A percentile compares a stretch with the other conserved stretches of the same genome.
These are phyloP conservation scores for Desmophyllum pertusum DNA, from an alignment of 92 coral and sea anemone genomes.

Conservation along the genomic window DNA sequence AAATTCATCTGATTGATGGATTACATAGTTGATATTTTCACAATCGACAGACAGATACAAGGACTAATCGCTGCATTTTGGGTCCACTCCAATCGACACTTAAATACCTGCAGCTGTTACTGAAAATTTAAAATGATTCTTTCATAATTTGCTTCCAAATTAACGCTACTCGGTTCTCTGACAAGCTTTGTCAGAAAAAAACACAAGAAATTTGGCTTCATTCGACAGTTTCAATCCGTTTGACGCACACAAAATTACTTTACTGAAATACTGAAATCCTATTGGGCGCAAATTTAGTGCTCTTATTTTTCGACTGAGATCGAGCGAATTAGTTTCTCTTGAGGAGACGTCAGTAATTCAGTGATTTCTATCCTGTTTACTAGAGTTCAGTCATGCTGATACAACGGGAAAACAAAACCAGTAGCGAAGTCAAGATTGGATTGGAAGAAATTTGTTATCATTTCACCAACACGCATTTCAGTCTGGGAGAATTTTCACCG, in stretches of 20 bases:
- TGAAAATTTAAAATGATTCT: background rate
- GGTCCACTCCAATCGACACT: background rate
- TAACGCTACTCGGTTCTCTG: background rate
- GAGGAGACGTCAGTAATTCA: too few relatives aligned
- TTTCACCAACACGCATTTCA: slow-evolving; percentile 29
- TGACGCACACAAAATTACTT: background rate
- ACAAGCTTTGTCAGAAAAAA: background rate
- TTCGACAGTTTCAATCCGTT: background rate
- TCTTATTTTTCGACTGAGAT: background rate
- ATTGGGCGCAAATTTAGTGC: background rate
- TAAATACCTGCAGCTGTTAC: slow-evolving; percentile 1
- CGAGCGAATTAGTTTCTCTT: background rate
- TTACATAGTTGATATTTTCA: background rate
- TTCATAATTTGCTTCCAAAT: background rate
- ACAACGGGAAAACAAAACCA: slow-evolving; percentile 1
- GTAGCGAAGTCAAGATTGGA: background rate
- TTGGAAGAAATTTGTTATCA: slow-evolving; percentile 23
- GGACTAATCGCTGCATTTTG: background rate
- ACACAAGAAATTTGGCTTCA: background rate
- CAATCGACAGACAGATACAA: background rate
- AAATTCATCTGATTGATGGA: slow-evolving; percentile 19
- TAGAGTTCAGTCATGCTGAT: background rate
- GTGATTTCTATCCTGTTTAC: background rate
- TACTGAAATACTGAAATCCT: too few relatives aligned
- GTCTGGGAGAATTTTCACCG: slow-evolving; percentile 19